Evolutionary conservation across 2,113 vertebrate genomes (phyloP).

Genomic region (Edolisoma coerulescens): DNA sequence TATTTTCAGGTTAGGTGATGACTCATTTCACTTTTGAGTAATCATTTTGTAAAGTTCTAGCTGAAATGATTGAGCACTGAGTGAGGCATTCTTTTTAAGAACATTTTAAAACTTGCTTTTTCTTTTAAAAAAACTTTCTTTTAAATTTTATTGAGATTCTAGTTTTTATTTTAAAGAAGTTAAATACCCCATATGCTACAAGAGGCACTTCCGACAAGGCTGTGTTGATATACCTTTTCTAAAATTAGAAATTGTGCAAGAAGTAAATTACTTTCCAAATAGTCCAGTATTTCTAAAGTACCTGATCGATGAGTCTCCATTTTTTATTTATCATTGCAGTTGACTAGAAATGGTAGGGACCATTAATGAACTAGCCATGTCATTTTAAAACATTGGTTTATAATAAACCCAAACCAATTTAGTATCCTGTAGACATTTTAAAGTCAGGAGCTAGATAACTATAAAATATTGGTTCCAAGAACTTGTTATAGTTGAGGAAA

Average conservation of each 20-base stretch:
- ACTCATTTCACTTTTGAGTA: neutral
- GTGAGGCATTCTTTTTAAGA: neutral
- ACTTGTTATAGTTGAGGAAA: neutral
- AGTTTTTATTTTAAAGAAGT: neutral
- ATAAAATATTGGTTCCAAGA: neutral
- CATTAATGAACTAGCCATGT: neutral
- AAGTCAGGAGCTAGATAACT: neutral
- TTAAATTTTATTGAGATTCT: neutral
- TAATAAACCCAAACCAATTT: neutral
- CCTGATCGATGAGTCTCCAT: neutral
- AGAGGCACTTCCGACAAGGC: neutral
- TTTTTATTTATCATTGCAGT: neutral
- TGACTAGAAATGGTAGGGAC: neutral
- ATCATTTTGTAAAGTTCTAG: neutral
- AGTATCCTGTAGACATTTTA: neutral
- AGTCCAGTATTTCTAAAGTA: neutral
- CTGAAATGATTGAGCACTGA: neutral
- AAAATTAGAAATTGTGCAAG: neutral
- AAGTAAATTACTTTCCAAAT: neutral
- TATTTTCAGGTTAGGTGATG: neutral
- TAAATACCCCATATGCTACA: neutral
- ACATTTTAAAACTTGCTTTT: neutral
- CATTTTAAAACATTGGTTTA: neutral
- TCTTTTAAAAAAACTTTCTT: neutral
- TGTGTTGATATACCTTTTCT: neutral